phyloP scores from a whole-genome alignment of 2,113 vertebrate species.

The Boleophthalmus pectinirostris region DNA sequence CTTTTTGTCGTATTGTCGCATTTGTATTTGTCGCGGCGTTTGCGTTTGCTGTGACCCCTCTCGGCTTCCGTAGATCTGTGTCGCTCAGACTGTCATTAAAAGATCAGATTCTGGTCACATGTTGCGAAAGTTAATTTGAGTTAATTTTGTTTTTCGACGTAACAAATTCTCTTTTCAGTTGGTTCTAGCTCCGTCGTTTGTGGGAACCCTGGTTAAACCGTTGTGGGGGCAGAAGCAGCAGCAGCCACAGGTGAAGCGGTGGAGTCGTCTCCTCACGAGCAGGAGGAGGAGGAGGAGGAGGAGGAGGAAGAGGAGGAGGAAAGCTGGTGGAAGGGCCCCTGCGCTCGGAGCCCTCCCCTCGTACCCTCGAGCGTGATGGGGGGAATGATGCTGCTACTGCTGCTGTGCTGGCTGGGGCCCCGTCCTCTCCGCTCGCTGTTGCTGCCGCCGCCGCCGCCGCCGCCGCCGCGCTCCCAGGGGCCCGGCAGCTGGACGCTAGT shows the following conservation, averaged over 20 bases:
- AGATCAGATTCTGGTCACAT: too few relatives aligned
- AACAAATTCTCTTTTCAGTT: too few relatives aligned
- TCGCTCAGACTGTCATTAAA: too few relatives aligned
- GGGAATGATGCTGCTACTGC: slow-evolving; percentile 82
- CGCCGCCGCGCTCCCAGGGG: slow-evolving; percentile 86
- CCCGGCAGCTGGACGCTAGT: slow-evolving; percentile 78
- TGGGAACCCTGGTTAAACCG: slow-evolving; percentile 38
- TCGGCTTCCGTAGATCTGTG: too few relatives aligned
- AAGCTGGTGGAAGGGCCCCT: slow-evolving; percentile 64
- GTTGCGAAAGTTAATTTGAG: too few relatives aligned
- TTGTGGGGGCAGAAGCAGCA: slow-evolving; percentile 65
- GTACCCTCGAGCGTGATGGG: slow-evolving; percentile 96
- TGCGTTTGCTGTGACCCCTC: too few relatives aligned
- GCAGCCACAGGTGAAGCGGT: slow-evolving; percentile 44
- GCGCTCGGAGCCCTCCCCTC: slow-evolving; percentile 96
- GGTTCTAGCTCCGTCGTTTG: background rate
- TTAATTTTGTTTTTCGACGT: too few relatives aligned
- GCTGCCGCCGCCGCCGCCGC: too few relatives aligned
- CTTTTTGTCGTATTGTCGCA: too few relatives aligned
- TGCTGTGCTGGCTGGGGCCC: slow-evolving; percentile 80
- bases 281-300: slow-evolving; percentile 23
- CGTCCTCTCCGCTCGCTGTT: slow-evolving; percentile 86
- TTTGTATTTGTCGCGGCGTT: too few relatives aligned
- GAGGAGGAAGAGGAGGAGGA: slow-evolving; percentile 35
- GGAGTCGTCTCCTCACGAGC: slow-evolving; percentile 58